Evolutionary conservation across 2,113 vertebrate genomes (phyloP).

Genomic region (Lepidothrix coronata): DNA sequence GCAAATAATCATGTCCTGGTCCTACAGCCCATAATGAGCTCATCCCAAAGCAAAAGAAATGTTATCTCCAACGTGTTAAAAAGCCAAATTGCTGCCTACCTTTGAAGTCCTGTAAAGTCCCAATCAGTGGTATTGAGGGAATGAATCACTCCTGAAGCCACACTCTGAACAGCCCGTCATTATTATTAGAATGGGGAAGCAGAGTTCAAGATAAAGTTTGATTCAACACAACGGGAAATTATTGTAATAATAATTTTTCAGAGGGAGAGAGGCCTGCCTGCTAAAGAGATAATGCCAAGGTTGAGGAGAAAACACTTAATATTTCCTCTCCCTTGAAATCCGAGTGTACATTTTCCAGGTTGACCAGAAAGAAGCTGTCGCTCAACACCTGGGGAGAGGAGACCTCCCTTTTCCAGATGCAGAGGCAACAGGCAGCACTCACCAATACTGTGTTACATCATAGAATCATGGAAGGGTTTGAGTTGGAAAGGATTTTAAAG

Average conservation of each 20-base stretch:
- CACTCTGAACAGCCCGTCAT: not conserved
- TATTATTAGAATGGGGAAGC: slow-evolving; percentile 6
- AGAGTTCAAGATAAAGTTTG: slow-evolving; percentile 20
- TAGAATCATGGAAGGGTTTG: not conserved
- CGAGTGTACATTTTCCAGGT: not conserved
- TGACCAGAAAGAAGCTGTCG: not conserved
- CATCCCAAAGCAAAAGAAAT: not conserved
- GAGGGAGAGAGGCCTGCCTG: not conserved
- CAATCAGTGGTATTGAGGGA: not conserved
- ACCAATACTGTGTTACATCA: not conserved
- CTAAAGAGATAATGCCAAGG: not conserved
- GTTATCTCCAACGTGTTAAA: slow-evolving; percentile 10
- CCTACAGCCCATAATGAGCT: slow-evolving; percentile 15
- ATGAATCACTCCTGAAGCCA: not conserved
- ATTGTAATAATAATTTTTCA: not conserved
- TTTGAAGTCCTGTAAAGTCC: not conserved
- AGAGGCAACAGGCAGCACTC: not conserved
- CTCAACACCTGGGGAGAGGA: not conserved
- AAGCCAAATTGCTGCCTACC: slow-evolving; percentile 37
- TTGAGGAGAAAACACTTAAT: not conserved
- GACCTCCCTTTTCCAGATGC: slow-evolving; percentile 1
- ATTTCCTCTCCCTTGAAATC: slow-evolving; percentile 29
- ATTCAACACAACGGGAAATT: not conserved
- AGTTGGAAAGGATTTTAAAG: not conserved
- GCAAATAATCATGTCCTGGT: not conserved